These are phyloP conservation scores for Calephelis perditalis DNA, from an alignment of 2,888 invertebrate species.

Conservation along the genomic window DNA sequence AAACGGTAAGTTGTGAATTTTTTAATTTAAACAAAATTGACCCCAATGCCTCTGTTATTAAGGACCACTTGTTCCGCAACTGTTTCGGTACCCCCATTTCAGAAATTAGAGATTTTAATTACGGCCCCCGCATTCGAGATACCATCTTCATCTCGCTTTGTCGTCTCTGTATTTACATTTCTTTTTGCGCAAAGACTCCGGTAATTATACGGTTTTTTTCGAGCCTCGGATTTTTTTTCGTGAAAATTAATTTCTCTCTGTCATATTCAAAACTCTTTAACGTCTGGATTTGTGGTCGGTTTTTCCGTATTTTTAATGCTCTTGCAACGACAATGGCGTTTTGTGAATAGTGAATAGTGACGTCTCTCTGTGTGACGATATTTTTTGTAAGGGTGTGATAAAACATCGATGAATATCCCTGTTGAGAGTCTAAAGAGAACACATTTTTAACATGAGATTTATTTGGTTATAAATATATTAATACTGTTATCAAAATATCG, in stretches of 20 bases:
- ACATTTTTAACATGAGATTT: too few relatives aligned
- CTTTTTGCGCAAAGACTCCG: conserved; percentile 31
- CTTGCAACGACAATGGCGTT: neutral
- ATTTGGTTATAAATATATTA: too few relatives aligned
- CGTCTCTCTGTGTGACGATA: conserved; percentile 1
- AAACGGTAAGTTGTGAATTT: neutral
- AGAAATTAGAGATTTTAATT: conserved; percentile 46
- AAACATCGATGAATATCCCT: too few relatives aligned
- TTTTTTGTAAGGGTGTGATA: neutral
- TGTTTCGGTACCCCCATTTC: conserved; percentile 23
- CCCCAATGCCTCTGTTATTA: conserved; percentile 6
- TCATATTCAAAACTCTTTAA: conserved; percentile 27
- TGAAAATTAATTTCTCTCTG: conserved; percentile 31
- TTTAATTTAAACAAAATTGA: conserved; percentile 4
- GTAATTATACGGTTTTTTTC: conserved; percentile 33
- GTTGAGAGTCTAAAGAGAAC: too few relatives aligned
- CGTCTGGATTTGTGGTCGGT: conserved; percentile 24
- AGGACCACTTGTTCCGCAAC: conserved; percentile 15
- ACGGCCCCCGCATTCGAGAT: conserved; percentile 37
- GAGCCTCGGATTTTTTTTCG: conserved; percentile 23
- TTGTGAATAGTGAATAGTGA: conserved; percentile 4
- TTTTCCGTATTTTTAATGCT: conserved; percentile 18
- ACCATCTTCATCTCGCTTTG: conserved; percentile 36
- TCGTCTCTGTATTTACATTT: conserved; percentile 36
- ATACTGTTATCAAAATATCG: too few relatives aligned